A percentile compares a stretch with the other conserved stretches of the same genome.
These are phyloP conservation scores for Streptopelia turtur DNA, from an alignment of 2,797 vertebrate genomes.

Conservation along the genomic window DNA sequence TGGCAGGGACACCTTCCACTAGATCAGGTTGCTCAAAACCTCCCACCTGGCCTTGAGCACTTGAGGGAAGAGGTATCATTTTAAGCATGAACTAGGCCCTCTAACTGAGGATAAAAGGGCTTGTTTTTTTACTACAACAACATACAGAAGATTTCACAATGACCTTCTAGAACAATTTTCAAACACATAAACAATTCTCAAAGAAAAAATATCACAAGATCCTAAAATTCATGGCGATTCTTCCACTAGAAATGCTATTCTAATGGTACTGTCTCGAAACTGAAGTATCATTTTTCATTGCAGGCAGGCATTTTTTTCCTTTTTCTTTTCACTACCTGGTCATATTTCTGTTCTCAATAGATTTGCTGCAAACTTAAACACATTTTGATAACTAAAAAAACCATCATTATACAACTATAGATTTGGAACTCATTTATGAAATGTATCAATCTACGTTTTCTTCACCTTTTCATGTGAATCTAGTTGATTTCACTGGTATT, in stretches of 20 bases:
- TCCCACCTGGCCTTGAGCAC: not conserved
- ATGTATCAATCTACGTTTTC: not conserved
- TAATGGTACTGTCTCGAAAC: not conserved
- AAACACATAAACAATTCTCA: not conserved
- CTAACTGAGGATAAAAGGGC: not conserved
- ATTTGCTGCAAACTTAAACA: not conserved
- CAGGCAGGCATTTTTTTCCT: not conserved
- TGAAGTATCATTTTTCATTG: not conserved
- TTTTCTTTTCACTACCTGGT: not conserved
- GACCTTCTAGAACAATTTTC: not conserved
- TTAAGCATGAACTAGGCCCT: not conserved
- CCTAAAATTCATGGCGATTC: not conserved
- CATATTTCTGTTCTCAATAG: not conserved
- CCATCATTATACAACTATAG: not conserved
- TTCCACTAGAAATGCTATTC: not conserved
- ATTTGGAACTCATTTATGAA: not conserved
- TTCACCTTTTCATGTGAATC: not conserved
- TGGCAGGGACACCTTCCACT: not conserved
- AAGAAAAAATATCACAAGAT: not conserved
- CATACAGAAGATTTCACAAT: not conserved
- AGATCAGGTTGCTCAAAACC: not conserved
- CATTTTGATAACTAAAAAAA: not conserved
- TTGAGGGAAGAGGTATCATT: fast-evolving
- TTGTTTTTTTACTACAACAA: not conserved
- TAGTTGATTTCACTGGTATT: not conserved